Conservation (phyloP, 2,797 vertebrate genomes). For the Schizopygopsis malacanthus region DNA sequence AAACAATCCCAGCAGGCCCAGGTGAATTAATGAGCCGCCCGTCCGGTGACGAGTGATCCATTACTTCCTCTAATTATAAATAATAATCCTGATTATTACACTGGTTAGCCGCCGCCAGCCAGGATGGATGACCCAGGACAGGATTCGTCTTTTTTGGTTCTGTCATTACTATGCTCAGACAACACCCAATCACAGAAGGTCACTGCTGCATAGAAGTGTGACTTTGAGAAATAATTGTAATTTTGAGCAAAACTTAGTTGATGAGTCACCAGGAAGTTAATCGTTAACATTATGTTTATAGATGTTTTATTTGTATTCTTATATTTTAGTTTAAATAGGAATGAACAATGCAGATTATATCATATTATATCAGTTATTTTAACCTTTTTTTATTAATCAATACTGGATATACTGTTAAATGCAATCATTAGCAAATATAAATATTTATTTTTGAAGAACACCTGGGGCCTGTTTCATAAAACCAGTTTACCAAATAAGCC, state of each 20-base stretch:
- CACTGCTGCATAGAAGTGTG: constrained; percentile 55
- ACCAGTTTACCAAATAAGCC: too few species aligned
- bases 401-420: not conserved
- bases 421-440: not conserved
- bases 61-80: constrained; percentile 99
- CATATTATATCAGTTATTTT: not conserved
- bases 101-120: constrained; percentile 94
- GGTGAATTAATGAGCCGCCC: constrained; percentile 97
- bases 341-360: not conserved
- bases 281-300: not conserved
- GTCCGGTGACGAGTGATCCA: constrained; percentile 97
- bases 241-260: not conserved
- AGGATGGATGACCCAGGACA: constrained; percentile 94
- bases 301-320: not conserved
- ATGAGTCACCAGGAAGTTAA: not conserved
- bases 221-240: constrained; percentile 7
- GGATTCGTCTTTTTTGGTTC: constrained; percentile 85
- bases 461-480: too few species aligned
- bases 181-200: constrained; percentile 75
- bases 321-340: not conserved
- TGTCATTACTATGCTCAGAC: constrained; percentile 76
- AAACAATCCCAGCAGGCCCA: constrained; percentile 85
- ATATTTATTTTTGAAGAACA: not conserved
- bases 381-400: not conserved
- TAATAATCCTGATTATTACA: constrained; percentile 99